phyloP scores from a whole-genome alignment of 2,113 vertebrate species.

The Crypturellus undulatus region DNA sequence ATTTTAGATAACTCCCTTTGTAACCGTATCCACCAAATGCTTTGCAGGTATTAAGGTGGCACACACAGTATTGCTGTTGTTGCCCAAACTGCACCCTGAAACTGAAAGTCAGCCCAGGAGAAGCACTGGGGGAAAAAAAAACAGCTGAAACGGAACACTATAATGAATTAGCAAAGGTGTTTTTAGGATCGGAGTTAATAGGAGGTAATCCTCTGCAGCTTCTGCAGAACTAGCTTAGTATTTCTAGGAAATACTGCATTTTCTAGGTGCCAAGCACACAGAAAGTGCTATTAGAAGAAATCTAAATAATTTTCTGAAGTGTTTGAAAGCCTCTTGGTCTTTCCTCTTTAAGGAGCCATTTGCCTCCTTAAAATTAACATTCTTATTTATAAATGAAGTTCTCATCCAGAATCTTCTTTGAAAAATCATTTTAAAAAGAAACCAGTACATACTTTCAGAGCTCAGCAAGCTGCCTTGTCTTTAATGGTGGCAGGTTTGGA shows the following conservation, averaged over 20 bases:
- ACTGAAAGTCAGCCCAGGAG: not conserved
- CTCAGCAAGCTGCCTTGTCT: not conserved
- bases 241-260: rapidly evolving
- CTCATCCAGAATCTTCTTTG: not conserved
- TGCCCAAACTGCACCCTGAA: not conserved
- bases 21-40: rapidly evolving
- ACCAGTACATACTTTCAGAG: not conserved
- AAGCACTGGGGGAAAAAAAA: not conserved
- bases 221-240: not conserved
- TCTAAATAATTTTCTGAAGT: not conserved
- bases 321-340: not conserved
- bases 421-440: not conserved
- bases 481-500: not conserved
- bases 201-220: not conserved
- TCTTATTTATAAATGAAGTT: not conserved
- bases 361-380: not conserved
- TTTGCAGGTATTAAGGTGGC: not conserved
- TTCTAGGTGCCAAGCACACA: not conserved
- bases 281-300: not conserved
- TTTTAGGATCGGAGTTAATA: not conserved
- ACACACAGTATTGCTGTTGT: not conserved
- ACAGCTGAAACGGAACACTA: not conserved
- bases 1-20: not conserved
- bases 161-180: not conserved
- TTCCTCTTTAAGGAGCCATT: too few relatives aligned